Percentiles rank a stretch among this genome's conserved stretches.
Evolutionary conservation across 1,140 invertebrate genomes (phyloP).

Genomic region (Leptoteleia sp.): DNA sequence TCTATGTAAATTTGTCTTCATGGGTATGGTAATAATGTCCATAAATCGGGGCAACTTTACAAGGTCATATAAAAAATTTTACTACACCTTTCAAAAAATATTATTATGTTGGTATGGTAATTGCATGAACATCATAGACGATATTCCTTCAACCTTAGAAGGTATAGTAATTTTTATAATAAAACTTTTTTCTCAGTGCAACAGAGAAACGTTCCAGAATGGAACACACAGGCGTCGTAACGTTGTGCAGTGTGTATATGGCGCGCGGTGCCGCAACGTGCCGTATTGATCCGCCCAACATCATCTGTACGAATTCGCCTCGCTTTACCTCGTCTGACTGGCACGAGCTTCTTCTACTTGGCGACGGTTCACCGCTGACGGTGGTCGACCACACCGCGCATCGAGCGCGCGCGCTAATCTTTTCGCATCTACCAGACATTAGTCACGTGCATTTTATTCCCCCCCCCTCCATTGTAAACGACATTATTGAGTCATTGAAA

Average conservation of each 20-base stretch:
- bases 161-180: too few species aligned
- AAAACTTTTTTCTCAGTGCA: too few species aligned
- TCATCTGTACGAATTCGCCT: conserved; percentile 51
- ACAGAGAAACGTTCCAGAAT: conserved; percentile 38
- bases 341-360: conserved; percentile 55
- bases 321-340: conserved; percentile 55
- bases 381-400: conserved; percentile 15
- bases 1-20: too few species aligned
- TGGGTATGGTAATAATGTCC: too few species aligned
- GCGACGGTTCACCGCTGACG: conserved; percentile 27
- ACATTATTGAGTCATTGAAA: too few species aligned
- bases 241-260: conserved; percentile 48
- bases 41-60: too few species aligned
- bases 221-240: conserved; percentile 19
- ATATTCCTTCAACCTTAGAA: too few species aligned
- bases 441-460: not conserved
- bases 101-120: too few species aligned
- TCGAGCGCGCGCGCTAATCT: conserved; percentile 16
- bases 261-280: conserved; percentile 58
- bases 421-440: conserved; percentile 9
- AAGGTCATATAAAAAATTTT: too few species aligned
- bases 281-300: conserved; percentile 60
- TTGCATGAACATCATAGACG: too few species aligned
- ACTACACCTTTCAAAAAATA: too few species aligned
- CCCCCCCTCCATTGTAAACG: too few species aligned